phyloP scores from a whole-genome alignment of 2,113 vertebrate genomes.

The Alectura lathami region DNA sequence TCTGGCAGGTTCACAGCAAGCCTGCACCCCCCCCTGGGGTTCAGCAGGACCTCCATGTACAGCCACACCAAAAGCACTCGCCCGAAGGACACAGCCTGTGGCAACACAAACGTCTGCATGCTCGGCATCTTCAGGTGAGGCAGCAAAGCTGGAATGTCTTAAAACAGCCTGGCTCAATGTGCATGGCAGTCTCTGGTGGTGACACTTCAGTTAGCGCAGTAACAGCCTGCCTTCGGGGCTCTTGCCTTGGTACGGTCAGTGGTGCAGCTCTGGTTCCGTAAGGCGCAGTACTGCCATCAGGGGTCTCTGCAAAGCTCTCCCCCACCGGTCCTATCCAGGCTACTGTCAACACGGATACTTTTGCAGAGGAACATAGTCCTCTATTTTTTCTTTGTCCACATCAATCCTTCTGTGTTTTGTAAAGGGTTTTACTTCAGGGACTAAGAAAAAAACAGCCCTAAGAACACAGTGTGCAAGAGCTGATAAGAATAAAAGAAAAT shows the following conservation, averaged over 20 bases:
- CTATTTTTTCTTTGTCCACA: neutral
- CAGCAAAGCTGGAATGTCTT: neutral
- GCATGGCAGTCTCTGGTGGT: neutral
- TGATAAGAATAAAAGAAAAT: neutral
- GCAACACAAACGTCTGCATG: neutral
- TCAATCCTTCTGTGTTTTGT: neutral
- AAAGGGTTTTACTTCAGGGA: neutral
- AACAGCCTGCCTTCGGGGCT: neutral
- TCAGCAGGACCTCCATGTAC: neutral
- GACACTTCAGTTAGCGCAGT: neutral
- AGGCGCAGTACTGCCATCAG: neutral
- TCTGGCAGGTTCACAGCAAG: fast-evolving
- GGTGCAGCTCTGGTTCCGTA: neutral
- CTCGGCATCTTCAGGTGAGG: neutral
- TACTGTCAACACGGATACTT: neutral
- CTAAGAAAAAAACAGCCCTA: neutral
- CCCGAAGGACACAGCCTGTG: fast-evolving
- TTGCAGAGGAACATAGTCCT: neutral
- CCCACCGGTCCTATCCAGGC: neutral
- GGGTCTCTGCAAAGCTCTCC: neutral
- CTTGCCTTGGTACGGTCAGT: neutral
- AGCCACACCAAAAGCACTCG: neutral
- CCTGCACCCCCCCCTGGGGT: fast-evolving
- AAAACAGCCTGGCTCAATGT: neutral
- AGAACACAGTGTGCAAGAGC: neutral